These are phyloP conservation scores for Dasyornis broadbenti DNA, from an alignment of 2,113 vertebrate species.

Conservation along the genomic window DNA sequence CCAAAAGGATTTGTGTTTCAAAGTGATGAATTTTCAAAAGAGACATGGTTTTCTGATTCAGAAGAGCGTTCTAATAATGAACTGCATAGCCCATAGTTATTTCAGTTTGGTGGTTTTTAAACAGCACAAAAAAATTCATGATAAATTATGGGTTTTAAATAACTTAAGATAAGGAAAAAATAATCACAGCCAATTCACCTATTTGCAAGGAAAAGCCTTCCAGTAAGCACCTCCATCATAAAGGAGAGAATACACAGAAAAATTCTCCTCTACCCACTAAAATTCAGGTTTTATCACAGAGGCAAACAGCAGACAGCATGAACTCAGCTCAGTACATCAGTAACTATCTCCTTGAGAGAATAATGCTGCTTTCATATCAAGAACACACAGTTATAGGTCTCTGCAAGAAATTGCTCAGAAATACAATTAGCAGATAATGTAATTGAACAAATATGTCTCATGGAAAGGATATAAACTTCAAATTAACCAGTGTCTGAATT, in stretches of 20 bases:
- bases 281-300: not conserved
- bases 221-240: not conserved
- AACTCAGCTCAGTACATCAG: not conserved
- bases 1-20: not conserved
- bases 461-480: not conserved
- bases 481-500: not conserved
- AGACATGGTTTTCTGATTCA: not conserved
- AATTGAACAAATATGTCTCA: not conserved
- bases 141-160: not conserved
- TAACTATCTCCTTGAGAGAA: not conserved
- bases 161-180: not conserved
- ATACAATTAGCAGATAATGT: constrained; percentile 1
- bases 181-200: not conserved
- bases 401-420: constrained; percentile 14
- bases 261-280: not conserved
- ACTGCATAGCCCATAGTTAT: not conserved
- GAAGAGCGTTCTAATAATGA: not conserved
- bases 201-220: not conserved
- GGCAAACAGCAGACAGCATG: not conserved
- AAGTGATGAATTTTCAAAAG: not conserved
- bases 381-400: not conserved
- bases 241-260: not conserved
- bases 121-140: not conserved
- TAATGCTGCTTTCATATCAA: not conserved
- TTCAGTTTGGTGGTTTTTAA: not conserved